These are phyloP conservation scores for Apteryx mantelli DNA, from an alignment of 2,113 vertebrate species.

Conservation along the genomic window DNA sequence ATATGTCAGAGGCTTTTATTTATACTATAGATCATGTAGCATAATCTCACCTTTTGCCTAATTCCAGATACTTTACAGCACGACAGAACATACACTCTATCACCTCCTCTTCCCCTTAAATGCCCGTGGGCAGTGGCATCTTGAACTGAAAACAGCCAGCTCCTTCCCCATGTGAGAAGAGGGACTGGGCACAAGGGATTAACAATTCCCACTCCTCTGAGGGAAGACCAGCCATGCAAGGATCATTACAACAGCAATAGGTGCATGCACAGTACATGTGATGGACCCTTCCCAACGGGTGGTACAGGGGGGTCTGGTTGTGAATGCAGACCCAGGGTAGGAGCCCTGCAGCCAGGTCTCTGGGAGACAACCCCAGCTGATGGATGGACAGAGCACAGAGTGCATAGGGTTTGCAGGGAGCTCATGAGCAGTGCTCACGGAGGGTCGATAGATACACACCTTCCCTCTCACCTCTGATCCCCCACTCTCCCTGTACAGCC, in stretches of 20 bases:
- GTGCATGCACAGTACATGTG: neutral
- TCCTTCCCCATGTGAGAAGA: neutral
- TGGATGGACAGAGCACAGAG: neutral
- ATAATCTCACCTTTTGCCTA: neutral
- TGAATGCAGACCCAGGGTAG: neutral
- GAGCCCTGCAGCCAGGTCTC: neutral
- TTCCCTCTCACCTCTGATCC: neutral
- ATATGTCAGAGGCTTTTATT: neutral
- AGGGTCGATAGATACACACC: neutral
- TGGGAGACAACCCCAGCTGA: neutral
- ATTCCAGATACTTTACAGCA: neutral
- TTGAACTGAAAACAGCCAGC: neutral
- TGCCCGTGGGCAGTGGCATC: neutral
- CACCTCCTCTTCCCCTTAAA: neutral
- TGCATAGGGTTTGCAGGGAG: neutral
- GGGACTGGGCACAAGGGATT: neutral
- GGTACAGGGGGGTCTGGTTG: neutral
- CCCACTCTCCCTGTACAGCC: neutral
- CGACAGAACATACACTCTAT: fast-evolving
- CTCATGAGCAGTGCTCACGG: neutral
- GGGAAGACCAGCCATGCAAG: too few species aligned
- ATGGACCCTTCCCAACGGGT: neutral
- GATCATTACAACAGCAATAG: too few species aligned
- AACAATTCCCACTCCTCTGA: fast-evolving
- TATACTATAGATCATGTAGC: neutral